Evolutionary conservation across 2,888 invertebrate genomes (phyloP), one percentile per base, ranked within the genome.

Genomic region (Acronicta aceris): DNA sequence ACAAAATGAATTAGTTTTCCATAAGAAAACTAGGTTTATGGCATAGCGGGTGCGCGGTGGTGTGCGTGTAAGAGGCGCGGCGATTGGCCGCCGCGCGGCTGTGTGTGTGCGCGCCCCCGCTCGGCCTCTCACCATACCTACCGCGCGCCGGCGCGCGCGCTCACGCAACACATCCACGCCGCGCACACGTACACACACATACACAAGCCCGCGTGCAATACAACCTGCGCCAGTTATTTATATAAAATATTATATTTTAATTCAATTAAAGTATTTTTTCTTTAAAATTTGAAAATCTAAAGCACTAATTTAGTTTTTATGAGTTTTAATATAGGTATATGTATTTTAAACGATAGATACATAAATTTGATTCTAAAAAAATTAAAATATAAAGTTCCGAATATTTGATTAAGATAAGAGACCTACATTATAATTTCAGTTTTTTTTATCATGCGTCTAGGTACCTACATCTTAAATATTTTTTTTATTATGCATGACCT

Each of bases 31-130:
- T 82, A 81, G 79, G 88, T 88, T 86, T 87, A 86, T 85, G 86
- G 81, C 81, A 74, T 80, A 76, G 81, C 76, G 60, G 68, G 54
- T 59, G 76, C 53, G 78, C 65, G 81, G 71, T 72, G 70, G 87
- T 88, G 86, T 86, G 88, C 79, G 89, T 85, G 87, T 60, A 71
- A 74, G 85, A 81, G 84, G 87, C 85, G 87, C 89, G 85, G 85
- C 86, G 85, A 91, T 91, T 90, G 90, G 91, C 83, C 84, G 85
- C 76, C 78, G 84, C 81, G 84, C 80, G 82, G 65, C 63, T 79
- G 86, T 85, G 88, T 85, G 89, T 71, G 88, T 81, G 86, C 74
- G 86, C 88, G 88, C 89, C 86, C 89, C 89, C 88, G 87, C 88
- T 85, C 89, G 87, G 89, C 89, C 88, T 87, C 89, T 85, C 86